A percentile compares a stretch with the other conserved stretches of the same genome.
phyloP scores from a whole-genome alignment of 2,888 invertebrate genomes.

The Gasteruption jaculator region DNA sequence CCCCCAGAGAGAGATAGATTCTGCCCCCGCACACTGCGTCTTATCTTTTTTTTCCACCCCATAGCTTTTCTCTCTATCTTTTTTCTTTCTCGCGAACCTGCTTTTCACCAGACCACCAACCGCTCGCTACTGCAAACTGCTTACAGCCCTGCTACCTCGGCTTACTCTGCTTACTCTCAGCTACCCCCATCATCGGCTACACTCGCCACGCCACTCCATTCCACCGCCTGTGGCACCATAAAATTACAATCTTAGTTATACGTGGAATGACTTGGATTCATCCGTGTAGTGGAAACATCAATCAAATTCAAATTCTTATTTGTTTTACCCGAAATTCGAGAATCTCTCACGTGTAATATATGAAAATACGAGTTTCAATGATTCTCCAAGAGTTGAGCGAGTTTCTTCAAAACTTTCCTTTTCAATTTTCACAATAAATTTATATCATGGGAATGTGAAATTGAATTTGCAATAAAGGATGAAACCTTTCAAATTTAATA shows the following conservation, averaged over 20 bases:
- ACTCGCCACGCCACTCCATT: constrained; percentile 50
- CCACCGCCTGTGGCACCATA: constrained; percentile 53
- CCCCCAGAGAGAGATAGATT: constrained; percentile 24
- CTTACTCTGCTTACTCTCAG: constrained; percentile 49
- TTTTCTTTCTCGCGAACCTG: constrained; percentile 26
- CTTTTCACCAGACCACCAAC: constrained; percentile 42
- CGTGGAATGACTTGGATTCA: constrained; percentile 34
- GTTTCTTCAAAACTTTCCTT: too few relatives aligned
- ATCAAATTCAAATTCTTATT: too few relatives aligned
- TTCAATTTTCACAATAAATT: too few relatives aligned
- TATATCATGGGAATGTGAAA: too few relatives aligned
- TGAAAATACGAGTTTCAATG: too few relatives aligned
- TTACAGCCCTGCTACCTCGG: constrained; percentile 48
- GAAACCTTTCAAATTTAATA: too few relatives aligned
- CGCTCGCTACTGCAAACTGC: constrained; percentile 47
- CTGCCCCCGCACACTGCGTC: constrained; percentile 8
- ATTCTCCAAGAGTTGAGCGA: too few relatives aligned
- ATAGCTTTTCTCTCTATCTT: constrained; percentile 18
- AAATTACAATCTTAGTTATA: constrained; percentile 51
- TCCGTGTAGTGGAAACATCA: constrained; percentile 35
- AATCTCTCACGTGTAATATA: too few relatives aligned
- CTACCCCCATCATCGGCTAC: constrained; percentile 51
- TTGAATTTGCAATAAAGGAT: too few relatives aligned
- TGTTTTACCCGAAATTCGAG: too few relatives aligned
- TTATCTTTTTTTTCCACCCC: too few relatives aligned